These are phyloP conservation scores for Kradibia gibbosae DNA, from an alignment of 1,140 invertebrate species.

Conservation along the genomic window DNA sequence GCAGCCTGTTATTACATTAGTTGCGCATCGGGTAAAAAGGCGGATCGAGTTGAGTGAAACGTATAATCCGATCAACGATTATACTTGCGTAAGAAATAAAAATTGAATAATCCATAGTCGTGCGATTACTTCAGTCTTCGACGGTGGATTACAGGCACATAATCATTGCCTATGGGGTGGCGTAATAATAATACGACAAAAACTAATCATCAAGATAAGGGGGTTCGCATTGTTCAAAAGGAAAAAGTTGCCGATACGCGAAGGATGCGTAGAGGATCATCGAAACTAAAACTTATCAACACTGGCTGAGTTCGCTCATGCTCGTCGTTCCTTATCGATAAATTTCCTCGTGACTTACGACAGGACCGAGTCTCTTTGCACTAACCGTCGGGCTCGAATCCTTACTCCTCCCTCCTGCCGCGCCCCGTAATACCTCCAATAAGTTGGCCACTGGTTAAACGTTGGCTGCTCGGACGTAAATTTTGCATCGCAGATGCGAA, in stretches of 20 bases:
- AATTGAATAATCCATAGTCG: not conserved
- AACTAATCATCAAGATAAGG: not conserved
- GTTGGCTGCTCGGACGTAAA: not conserved
- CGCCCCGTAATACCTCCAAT: not conserved
- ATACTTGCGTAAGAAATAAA: not conserved
- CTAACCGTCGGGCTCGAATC: no score
- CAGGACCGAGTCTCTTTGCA: not conserved
- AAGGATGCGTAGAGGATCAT: not conserved
- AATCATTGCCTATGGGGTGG: not conserved
- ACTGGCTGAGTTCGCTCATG: not conserved
- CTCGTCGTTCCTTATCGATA: slow-evolving; percentile 1
- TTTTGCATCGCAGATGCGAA: not conserved
- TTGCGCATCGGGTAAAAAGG: not conserved
- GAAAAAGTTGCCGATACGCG: not conserved
- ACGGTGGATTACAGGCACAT: slow-evolving; percentile 1
- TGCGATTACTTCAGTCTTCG: not conserved
- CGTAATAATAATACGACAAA: not conserved
- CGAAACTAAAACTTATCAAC: not conserved
- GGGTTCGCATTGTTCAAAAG: not conserved
- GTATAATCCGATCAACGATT: slow-evolving; percentile 8
- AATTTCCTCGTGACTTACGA: slow-evolving; percentile 12
- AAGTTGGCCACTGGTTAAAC: not conserved
- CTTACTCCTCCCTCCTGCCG: not conserved
- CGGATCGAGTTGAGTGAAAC: slow-evolving; percentile 5
- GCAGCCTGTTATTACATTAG: not conserved